Evolutionary conservation across 2,888 invertebrate genomes (phyloP).

Genomic region (Andrena dorsata): DNA sequence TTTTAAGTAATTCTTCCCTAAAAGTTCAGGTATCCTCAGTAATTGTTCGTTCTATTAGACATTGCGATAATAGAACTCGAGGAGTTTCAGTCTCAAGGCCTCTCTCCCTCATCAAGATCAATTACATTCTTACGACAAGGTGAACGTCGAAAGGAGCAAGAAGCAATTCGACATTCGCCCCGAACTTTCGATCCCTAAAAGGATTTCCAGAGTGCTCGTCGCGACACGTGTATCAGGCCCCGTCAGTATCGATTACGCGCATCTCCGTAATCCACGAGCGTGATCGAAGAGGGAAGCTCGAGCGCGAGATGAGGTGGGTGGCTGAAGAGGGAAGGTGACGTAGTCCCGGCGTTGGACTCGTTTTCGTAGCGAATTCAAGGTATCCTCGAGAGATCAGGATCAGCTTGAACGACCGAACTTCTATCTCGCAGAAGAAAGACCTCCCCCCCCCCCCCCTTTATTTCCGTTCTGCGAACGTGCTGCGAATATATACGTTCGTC

Average conservation of each 20-base stretch:
- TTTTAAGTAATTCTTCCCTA: not conserved
- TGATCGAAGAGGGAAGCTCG: not conserved
- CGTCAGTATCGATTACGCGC: constrained; percentile 55
- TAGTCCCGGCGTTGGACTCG: constrained; percentile 49
- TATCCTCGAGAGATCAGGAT: constrained; percentile 67
- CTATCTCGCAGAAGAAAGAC: constrained; percentile 25
- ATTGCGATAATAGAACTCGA: too few relatives aligned
- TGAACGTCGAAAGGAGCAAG: not conserved
- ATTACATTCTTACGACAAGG: constrained; percentile 28
- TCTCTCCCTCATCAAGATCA: constrained; percentile 12
- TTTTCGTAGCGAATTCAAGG: constrained; percentile 63
- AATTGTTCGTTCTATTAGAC: too few relatives aligned
- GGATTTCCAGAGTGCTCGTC: constrained; percentile 23
- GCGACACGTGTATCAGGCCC: constrained; percentile 28
- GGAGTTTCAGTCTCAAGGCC: not conserved
- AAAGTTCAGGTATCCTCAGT: too few relatives aligned
- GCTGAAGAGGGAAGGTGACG: constrained; percentile 25
- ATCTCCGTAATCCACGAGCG: constrained; percentile 18
- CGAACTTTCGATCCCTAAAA: constrained; percentile 1
- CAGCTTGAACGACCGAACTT: constrained; percentile 58
- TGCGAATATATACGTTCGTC: constrained; percentile 50
- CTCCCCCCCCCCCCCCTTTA: constrained; percentile 37
- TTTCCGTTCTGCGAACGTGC: constrained; percentile 53
- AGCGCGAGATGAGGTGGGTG: not conserved
- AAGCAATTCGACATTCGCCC: constrained; percentile 8